These are phyloP conservation scores for Graphium colonna DNA, from an alignment of 2,888 invertebrate species.

Conservation along the genomic window DNA sequence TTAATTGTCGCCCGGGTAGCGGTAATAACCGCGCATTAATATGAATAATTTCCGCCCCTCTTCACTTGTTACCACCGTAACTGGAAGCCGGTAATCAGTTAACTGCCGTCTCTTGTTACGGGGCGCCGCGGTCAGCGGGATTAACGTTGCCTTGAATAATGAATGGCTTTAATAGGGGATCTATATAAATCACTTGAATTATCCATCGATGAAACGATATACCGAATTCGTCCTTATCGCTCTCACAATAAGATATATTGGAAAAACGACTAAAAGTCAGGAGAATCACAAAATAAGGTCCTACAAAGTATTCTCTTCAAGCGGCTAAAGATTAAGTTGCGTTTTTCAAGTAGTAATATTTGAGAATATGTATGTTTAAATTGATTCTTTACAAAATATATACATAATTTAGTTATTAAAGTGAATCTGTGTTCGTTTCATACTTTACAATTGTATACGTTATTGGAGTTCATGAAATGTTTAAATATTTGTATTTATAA, in stretches of 20 bases:
- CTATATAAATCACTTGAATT: slow-evolving; percentile 15
- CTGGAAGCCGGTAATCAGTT: slow-evolving; percentile 40
- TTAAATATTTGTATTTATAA: too few species aligned
- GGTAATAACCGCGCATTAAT: slow-evolving; percentile 13
- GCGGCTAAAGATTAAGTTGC: too few species aligned
- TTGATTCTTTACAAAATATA: too few species aligned
- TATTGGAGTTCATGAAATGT: too few species aligned
- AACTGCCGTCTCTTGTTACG: slow-evolving; percentile 39
- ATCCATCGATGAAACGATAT: background rate
- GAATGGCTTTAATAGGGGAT: slow-evolving; percentile 14
- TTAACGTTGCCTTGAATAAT: slow-evolving; percentile 33
- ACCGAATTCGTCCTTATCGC: background rate
- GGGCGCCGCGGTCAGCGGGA: slow-evolving; percentile 40
- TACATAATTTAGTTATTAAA: too few species aligned
- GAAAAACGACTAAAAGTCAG: too few species aligned
- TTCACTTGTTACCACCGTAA: slow-evolving; percentile 20
- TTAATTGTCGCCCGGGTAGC: slow-evolving; percentile 1
- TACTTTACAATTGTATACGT: too few species aligned
- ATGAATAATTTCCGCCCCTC: slow-evolving; percentile 15
- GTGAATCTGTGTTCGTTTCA: too few species aligned
- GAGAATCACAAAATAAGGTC: too few species aligned
- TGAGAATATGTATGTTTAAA: too few species aligned
- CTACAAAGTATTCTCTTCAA: too few species aligned
- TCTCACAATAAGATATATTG: background rate
- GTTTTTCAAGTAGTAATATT: too few species aligned